A percentile compares a stretch with the other conserved stretches of the same genome.
These are phyloP conservation scores for Glareola pratincola DNA, from an alignment of 2,113 vertebrate species.

Conservation along the genomic window DNA sequence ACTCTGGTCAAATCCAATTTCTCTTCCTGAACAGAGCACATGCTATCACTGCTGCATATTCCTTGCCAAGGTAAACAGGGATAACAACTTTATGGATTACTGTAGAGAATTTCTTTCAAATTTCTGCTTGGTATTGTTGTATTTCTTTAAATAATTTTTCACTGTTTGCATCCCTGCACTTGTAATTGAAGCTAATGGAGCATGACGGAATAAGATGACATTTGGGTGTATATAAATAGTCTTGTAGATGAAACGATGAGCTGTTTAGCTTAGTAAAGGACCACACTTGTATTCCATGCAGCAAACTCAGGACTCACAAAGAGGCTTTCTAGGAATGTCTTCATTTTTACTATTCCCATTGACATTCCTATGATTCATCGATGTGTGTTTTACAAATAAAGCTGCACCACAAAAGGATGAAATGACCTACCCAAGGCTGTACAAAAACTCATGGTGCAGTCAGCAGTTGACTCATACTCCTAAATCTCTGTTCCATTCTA, in stretches of 20 bases:
- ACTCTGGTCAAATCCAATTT: slow-evolving; percentile 64
- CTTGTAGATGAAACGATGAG: not conserved
- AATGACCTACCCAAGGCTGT: not conserved
- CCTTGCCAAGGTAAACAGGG: slow-evolving; percentile 76
- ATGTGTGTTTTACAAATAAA: not conserved
- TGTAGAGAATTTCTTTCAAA: slow-evolving; percentile 45
- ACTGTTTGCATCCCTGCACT: not conserved
- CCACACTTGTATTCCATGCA: not conserved
- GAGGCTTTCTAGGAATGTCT: slow-evolving; percentile 8
- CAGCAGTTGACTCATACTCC: not conserved
- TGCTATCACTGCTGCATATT: slow-evolving; percentile 21
- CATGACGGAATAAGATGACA: not conserved
- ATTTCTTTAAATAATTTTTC: slow-evolving; percentile 24
- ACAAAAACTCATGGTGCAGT: not conserved
- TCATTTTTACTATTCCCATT: not conserved
- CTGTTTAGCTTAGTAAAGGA: not conserved
- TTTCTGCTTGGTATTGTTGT: not conserved
- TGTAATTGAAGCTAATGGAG: not conserved
- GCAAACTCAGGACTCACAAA: not conserved
- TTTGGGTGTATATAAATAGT: not conserved
- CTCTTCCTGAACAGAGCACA: slow-evolving; percentile 25
- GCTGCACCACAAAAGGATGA: not conserved
- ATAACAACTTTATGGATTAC: slow-evolving; percentile 25
- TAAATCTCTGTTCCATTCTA: not conserved
- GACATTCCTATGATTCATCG: not conserved